Evolutionary conservation across 2,888 invertebrate genomes (phyloP).

Genomic region (Autographa pulchrina): DNA sequence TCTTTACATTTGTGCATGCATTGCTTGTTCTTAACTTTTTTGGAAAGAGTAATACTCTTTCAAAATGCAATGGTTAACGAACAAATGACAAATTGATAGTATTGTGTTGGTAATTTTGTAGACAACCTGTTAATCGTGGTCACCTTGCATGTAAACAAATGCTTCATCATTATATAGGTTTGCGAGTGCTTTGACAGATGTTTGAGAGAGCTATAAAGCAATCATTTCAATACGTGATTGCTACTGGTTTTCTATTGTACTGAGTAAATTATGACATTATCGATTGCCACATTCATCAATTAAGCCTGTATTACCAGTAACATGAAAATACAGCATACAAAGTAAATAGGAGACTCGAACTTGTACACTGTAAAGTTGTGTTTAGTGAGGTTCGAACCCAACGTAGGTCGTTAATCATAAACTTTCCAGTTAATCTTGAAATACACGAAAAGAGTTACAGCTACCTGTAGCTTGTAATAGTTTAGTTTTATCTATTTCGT

Average conservation of each 20-base stretch:
- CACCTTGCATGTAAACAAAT: constrained; percentile 68
- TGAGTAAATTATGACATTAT: neutral
- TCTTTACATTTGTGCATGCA: neutral
- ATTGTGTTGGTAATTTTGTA: constrained; percentile 45
- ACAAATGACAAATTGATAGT: neutral
- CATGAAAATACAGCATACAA: neutral
- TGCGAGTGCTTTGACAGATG: constrained; percentile 12
- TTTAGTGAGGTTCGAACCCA: too few species aligned
- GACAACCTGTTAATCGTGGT: constrained; percentile 68
- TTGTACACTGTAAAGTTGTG: too few species aligned
- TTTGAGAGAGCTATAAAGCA: neutral
- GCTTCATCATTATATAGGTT: constrained; percentile 70
- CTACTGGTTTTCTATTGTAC: neutral
- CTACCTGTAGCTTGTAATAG: too few species aligned
- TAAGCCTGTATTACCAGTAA: neutral
- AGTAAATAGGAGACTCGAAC: neutral
- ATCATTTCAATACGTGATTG: constrained; percentile 1
- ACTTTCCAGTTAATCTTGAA: neutral
- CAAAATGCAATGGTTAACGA: constrained; percentile 14
- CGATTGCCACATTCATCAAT: neutral
- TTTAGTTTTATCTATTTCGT: too few species aligned
- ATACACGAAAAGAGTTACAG: neutral
- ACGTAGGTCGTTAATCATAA: too few species aligned
- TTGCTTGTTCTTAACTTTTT: neutral
- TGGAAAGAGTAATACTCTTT: neutral